phyloP scores from a whole-genome alignment of 1,140 invertebrate species.

The Hylyphantes graminicola region DNA sequence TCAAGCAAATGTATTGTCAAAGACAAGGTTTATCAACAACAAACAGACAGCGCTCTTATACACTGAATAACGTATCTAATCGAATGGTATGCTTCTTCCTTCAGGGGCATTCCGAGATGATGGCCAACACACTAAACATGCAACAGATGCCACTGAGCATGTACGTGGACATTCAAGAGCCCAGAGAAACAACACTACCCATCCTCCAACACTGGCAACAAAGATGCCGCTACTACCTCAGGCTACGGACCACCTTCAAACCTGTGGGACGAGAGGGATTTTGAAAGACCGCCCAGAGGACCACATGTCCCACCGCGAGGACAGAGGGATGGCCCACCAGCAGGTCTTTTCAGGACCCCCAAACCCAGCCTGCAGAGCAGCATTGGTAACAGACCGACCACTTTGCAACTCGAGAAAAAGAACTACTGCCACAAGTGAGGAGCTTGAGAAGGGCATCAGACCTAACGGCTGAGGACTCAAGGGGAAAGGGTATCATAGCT shows the following conservation, averaged over 20 bases:
- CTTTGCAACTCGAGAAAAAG: constrained; percentile 34
- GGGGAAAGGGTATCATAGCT: constrained; percentile 45
- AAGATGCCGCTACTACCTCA: constrained; percentile 16
- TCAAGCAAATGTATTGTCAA: too few species aligned
- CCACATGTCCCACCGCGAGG: constrained; percentile 47
- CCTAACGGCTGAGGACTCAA: constrained; percentile 2
- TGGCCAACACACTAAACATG: constrained; percentile 19
- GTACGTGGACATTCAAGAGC: background rate
- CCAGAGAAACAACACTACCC: constrained; percentile 40
- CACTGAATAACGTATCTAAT: constrained; percentile 1
- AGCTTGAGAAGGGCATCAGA: constrained; percentile 28
- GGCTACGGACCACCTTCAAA: constrained; percentile 27
- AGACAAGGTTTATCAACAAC: too few species aligned
- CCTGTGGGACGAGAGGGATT: constrained; percentile 41
- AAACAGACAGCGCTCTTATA: background rate
- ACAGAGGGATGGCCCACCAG: constrained; percentile 34
- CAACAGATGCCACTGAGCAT: constrained; percentile 10
- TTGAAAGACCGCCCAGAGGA: constrained; percentile 34
- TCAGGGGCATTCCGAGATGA: constrained; percentile 35
- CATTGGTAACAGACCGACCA: constrained; percentile 56
- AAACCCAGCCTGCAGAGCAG: constrained; percentile 28
- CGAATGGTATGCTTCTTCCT: background rate
- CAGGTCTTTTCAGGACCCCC: constrained; percentile 42
- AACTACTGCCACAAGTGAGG: constrained; percentile 6
- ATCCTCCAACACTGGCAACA: constrained; percentile 11